phyloP scores from a whole-genome alignment of 2,888 invertebrate species.

The Drosophila subquinaria region DNA sequence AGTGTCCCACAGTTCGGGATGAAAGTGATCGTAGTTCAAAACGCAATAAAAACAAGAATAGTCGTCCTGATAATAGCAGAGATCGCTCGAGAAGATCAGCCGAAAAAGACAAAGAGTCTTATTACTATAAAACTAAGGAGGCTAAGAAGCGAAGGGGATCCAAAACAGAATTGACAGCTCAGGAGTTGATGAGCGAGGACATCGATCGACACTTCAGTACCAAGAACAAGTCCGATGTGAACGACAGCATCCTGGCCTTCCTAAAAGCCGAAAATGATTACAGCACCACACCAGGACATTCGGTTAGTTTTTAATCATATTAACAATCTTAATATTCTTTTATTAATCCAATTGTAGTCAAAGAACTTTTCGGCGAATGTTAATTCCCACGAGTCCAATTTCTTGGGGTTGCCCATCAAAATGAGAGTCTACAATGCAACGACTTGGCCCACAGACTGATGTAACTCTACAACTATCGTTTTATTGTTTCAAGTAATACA shows the following conservation, averaged over 20 bases:
- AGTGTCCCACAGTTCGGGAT: neutral
- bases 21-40: neutral
- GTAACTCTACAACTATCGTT: neutral
- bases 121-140: neutral
- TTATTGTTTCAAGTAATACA: neutral
- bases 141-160: neutral
- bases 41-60: neutral
- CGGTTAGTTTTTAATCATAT: constrained; percentile 35
- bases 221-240: constrained; percentile 61
- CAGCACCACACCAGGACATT: neutral
- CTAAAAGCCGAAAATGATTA: constrained; percentile 52
- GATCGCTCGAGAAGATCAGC: neutral
- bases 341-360: neutral
- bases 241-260: constrained; percentile 58
- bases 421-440: constrained; percentile 52
- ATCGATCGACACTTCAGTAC: constrained; percentile 59
- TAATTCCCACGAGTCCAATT: constrained; percentile 43
- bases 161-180: neutral
- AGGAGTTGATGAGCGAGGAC: constrained; percentile 6
- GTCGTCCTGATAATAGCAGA: neutral
- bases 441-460: constrained; percentile 45
- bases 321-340: neutral
- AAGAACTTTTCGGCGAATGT: constrained; percentile 54
- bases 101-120: neutral
- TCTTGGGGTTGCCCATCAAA: constrained; percentile 59